Evolutionary conservation across 2,888 invertebrate genomes (phyloP).

Genomic region (Coleophora deauratella): DNA sequence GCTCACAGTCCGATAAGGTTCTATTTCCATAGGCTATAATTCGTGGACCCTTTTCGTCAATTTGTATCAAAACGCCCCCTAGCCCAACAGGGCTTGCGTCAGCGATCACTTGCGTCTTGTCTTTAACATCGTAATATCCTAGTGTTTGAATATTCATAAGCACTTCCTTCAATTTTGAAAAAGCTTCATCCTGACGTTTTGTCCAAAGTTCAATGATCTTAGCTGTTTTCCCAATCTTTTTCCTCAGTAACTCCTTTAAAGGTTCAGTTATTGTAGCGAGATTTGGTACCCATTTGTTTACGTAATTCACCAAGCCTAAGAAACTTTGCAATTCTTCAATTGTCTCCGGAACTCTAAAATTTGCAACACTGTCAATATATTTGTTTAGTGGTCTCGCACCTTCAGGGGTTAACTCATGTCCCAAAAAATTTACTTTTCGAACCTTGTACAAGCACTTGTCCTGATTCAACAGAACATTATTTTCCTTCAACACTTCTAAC

Average conservation of each 20-base stretch:
- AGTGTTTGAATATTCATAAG: constrained; percentile 2
- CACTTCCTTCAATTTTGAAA: constrained; percentile 5
- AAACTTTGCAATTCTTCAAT: constrained; percentile 17
- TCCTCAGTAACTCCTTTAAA: constrained; percentile 1
- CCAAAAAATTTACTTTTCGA: constrained; percentile 22
- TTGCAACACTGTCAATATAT: constrained; percentile 22
- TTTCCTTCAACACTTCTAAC: constrained; percentile 6
- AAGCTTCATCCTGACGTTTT: constrained; percentile 8
- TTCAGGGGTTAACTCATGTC: constrained; percentile 20
- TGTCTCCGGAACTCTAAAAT: constrained; percentile 15
- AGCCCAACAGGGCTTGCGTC: constrained; percentile 14
- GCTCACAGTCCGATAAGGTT: constrained; percentile 19
- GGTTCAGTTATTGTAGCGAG: constrained; percentile 3
- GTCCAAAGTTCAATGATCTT: constrained; percentile 7
- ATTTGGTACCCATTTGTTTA: constrained; percentile 9
- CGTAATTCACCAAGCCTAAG: too few species aligned
- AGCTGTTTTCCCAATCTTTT: constrained; percentile 4
- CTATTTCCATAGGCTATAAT: constrained; percentile 25
- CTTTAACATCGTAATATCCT: constrained; percentile 11
- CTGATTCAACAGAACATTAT: constrained; percentile 10
- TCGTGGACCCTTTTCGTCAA: constrained; percentile 12
- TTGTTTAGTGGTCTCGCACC: constrained; percentile 24
- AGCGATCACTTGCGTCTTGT: constrained; percentile 10
- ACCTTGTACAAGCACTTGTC: constrained; percentile 27
- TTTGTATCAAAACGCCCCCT: constrained; percentile 15